Evolutionary conservation across 2,888 invertebrate genomes (phyloP).

Genomic region (Lycia hirtaria): DNA sequence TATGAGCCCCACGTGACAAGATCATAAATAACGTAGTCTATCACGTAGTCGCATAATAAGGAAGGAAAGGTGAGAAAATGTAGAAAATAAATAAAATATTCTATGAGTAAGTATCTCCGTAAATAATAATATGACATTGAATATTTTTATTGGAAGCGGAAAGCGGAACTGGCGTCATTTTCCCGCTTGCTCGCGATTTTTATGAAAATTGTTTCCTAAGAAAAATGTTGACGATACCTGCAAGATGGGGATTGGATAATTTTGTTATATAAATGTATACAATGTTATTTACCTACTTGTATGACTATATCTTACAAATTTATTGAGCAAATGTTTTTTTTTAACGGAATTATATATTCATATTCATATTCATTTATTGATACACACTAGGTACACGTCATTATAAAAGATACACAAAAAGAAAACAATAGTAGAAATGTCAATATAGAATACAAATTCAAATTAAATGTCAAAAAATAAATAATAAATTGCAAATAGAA

Average conservation of each 20-base stretch:
- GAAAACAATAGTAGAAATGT: no score
- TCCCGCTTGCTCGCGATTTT: background rate
- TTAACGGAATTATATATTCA: no score
- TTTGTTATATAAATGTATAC: slow-evolving; percentile 4
- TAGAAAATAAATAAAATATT: background rate
- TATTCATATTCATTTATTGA: no score
- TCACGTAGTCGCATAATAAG: background rate
- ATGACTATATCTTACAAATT: background rate
- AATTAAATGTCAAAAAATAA: no score
- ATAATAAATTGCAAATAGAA: no score
- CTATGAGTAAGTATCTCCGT: background rate
- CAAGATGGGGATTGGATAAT: slow-evolving; percentile 4
- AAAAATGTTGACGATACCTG: slow-evolving; percentile 1
- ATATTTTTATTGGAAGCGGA: slow-evolving; percentile 9
- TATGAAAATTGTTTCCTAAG: slow-evolving; percentile 13
- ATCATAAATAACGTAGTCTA: no score
- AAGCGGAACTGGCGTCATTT: slow-evolving; percentile 3
- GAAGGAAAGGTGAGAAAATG: slow-evolving; percentile 2
- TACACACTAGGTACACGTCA: no score
- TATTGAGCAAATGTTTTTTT: background rate
- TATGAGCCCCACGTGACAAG: no score
- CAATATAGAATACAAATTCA: no score
- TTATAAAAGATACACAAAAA: no score
- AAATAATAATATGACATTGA: slow-evolving; percentile 2
- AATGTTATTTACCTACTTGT: slow-evolving; percentile 1